Evolutionary conservation across 1,140 invertebrate species (phyloP).

Genomic region (Melitaea cinxia): DNA sequence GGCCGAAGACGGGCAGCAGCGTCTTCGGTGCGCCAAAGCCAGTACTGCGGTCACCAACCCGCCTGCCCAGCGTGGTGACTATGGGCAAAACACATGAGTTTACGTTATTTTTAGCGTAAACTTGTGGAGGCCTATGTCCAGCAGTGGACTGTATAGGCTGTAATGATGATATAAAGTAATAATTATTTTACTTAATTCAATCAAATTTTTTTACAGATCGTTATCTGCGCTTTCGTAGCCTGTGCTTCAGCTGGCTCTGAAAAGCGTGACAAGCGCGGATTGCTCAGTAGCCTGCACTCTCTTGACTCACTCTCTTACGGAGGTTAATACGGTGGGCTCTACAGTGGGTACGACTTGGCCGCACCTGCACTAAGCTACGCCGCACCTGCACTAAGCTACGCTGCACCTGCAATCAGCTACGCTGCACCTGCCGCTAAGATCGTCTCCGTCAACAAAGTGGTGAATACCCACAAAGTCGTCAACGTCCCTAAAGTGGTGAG

Average conservation of each 20-base stretch:
- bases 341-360: slow-evolving; percentile 33
- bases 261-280: slow-evolving; percentile 37
- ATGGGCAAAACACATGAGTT: too few relatives aligned
- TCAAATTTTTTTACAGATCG: slow-evolving; percentile 32
- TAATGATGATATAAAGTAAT: too few relatives aligned
- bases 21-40: too few relatives aligned
- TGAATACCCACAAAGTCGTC: slow-evolving; percentile 48
- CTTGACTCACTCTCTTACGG: background rate
- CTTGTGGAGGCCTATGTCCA: too few relatives aligned
- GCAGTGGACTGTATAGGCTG: too few relatives aligned
- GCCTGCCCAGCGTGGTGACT: too few relatives aligned
- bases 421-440: slow-evolving; percentile 36
- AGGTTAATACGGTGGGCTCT: slow-evolving; percentile 33
- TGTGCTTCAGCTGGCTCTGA: slow-evolving; percentile 36
- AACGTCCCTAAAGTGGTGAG: slow-evolving; percentile 51
- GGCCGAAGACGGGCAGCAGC: too few relatives aligned
- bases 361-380: slow-evolving; percentile 28
- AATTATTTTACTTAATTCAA: too few relatives aligned
- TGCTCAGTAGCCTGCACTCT: slow-evolving; percentile 3
- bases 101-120: too few relatives aligned
- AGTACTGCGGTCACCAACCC: too few relatives aligned
- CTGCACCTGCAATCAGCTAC: slow-evolving; percentile 18
- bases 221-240: slow-evolving; percentile 39
- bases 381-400: slow-evolving; percentile 8
- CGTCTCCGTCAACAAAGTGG: slow-evolving; percentile 50